Evolutionary conservation across 2,113 vertebrate genomes (phyloP), one percentile per base, ranked within the genome.

Genomic region (Prunella himalayana): DNA sequence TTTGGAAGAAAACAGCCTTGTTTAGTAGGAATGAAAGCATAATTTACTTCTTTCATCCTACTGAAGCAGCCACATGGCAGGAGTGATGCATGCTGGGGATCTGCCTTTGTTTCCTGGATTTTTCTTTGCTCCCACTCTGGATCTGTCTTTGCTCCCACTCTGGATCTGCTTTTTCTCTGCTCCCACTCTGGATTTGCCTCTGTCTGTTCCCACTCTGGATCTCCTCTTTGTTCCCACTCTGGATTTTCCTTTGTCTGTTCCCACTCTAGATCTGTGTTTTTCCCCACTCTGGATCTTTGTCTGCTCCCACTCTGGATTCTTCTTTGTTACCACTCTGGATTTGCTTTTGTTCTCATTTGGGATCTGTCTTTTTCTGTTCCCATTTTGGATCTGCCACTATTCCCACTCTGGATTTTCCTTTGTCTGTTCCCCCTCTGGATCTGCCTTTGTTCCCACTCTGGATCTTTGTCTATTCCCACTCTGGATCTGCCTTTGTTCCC

Each of bases 1-100:
- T 76, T 94, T 95, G 91, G 77, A 72, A 72, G 90, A 45, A 91
- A 91, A 35, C 77, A 86, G 66, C 50, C 70, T 42, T 82, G 75
- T 95, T 95, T 56, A 82, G 53, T 44, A 64, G 53, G 88, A 91
- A 89, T 87, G 77, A 85, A 92, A 91, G 72, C 17, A 20, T 20
- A 39, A 90, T 86, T 94, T 76, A 47, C 70, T 94, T 65, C 50
- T 96, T 87, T 94, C 91, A 94, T 95, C 81, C 65, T 13, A 3
- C 37, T 50, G 65, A 65, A 76, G 30, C 49, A 33, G 47, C 72
- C 91, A 87, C 37, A 15, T 20, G 51, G 28, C 51, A 31, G 30
- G 30, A 31, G 11, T 20, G 51, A 13, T 54, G 51, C 30, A 20
- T 10, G 30, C 53, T 54, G 18, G 20, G 53, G 53, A 20, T 54